These are phyloP conservation scores for Taeniopygia guttata DNA, from an alignment of 2,797 vertebrate genomes.

Conservation along the genomic window DNA sequence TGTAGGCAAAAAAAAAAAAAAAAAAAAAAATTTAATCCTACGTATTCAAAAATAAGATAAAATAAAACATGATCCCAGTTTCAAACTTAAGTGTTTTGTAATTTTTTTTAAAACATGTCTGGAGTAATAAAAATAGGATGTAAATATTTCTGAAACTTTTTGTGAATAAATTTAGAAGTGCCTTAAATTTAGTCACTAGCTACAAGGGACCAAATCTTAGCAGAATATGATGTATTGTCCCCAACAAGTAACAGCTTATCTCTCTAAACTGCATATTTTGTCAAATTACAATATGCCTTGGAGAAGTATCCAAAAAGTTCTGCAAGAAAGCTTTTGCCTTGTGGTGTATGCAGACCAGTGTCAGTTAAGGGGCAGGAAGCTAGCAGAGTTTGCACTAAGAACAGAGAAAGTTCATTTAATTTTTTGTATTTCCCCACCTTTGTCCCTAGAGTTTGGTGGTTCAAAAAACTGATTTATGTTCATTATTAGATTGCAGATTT, in stretches of 20 bases:
- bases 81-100: background rate
- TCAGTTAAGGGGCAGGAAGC: background rate
- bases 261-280: background rate
- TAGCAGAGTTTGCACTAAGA: background rate
- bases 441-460: background rate
- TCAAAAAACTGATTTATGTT: background rate
- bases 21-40: background rate
- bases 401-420: background rate
- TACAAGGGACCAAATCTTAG: background rate
- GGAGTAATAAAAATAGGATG: background rate
- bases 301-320: background rate
- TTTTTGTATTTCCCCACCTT: background rate
- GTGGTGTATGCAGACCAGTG: background rate
- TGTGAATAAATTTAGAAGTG: background rate
- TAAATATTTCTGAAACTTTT: background rate
- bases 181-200: background rate
- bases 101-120: fast-evolving
- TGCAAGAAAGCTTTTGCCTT: background rate
- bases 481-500: background rate
- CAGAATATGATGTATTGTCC: background rate
- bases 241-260: background rate
- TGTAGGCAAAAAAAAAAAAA: background rate
- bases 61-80: background rate
- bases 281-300: background rate
- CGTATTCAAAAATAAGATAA: background rate